Evolutionary conservation across 1,140 invertebrate species (phyloP).

Genomic region (Papilio polyxenes): DNA sequence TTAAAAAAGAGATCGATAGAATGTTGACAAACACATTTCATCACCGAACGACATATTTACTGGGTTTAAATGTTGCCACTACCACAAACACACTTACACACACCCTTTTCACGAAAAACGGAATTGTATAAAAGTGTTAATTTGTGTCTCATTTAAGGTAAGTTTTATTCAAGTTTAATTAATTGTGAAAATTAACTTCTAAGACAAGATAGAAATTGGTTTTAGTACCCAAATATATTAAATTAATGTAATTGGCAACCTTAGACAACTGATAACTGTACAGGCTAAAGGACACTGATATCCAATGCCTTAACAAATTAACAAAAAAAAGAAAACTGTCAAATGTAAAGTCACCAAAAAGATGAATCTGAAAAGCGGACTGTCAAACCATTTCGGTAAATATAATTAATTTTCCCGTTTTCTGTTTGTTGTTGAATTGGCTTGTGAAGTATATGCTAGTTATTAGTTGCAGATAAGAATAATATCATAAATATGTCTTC

Average conservation of each 20-base stretch:
- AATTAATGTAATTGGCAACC: background rate
- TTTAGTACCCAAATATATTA: no score
- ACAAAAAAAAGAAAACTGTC: background rate
- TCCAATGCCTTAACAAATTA: no score
- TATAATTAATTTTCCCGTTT: slow-evolving; percentile 21
- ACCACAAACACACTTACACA: slow-evolving; percentile 2
- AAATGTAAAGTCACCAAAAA: slow-evolving; percentile 12
- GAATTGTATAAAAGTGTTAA: background rate
- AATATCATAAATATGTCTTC: slow-evolving; percentile 60
- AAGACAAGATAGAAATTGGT: no score
- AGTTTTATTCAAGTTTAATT: no score
- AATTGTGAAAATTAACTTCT: no score
- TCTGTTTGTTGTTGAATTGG: slow-evolving; percentile 12
- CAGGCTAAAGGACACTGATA: background rate
- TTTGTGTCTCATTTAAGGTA: no score
- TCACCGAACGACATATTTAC: slow-evolving; percentile 53
- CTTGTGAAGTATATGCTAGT: background rate
- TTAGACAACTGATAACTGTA: slow-evolving; percentile 8
- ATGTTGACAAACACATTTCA: slow-evolving; percentile 75
- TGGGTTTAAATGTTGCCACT: slow-evolving; percentile 35
- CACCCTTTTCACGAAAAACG: background rate
- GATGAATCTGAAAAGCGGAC: slow-evolving; percentile 18
- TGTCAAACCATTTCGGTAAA: slow-evolving; percentile 35
- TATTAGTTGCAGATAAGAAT: slow-evolving; percentile 29
- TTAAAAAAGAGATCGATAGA: slow-evolving; percentile 61